A percentile compares a stretch with the other conserved stretches of the same genome.
phyloP scores from a whole-genome alignment of 2,888 invertebrate genomes.

The Eupithecia abbreviata region DNA sequence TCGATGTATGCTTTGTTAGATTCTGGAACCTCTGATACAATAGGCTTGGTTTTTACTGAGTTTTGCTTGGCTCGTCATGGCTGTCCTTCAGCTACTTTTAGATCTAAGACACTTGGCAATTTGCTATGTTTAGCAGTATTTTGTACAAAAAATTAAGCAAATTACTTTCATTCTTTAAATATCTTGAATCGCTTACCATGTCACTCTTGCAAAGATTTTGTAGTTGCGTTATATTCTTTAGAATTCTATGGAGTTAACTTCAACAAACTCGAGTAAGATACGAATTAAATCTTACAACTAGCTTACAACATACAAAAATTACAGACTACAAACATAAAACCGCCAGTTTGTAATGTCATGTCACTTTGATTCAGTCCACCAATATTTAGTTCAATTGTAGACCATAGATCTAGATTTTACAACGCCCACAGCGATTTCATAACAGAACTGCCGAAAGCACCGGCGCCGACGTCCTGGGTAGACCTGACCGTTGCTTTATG shows the following conservation, averaged over 20 bases:
- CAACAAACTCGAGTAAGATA: neutral
- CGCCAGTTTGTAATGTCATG: conserved; percentile 48
- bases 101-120: neutral
- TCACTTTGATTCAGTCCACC: conserved; percentile 40
- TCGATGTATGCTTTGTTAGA: conserved; percentile 68
- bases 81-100: conserved; percentile 8
- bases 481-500: conserved; percentile 42
- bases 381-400: conserved; percentile 52
- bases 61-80: conserved; percentile 3
- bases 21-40: conserved; percentile 67
- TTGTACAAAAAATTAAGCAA: neutral
- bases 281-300: conserved; percentile 20
- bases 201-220: neutral
- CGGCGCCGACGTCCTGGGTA: conserved; percentile 59
- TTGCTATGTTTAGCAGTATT: neutral
- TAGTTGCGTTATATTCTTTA: neutral
- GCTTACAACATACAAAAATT: conserved; percentile 27
- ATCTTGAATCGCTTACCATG: neutral
- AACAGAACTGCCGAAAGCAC: conserved; percentile 56
- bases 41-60: conserved; percentile 73
- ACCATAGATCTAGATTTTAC: conserved; percentile 54
- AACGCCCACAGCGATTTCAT: conserved; percentile 62
- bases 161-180: neutral
- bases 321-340: conserved; percentile 17
- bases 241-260: neutral